Percentiles rank a stretch among this genome's conserved stretches.
These are phyloP conservation scores for Hypomesus transpacificus DNA, from an alignment of 2,113 vertebrate genomes.

Conservation along the genomic window DNA sequence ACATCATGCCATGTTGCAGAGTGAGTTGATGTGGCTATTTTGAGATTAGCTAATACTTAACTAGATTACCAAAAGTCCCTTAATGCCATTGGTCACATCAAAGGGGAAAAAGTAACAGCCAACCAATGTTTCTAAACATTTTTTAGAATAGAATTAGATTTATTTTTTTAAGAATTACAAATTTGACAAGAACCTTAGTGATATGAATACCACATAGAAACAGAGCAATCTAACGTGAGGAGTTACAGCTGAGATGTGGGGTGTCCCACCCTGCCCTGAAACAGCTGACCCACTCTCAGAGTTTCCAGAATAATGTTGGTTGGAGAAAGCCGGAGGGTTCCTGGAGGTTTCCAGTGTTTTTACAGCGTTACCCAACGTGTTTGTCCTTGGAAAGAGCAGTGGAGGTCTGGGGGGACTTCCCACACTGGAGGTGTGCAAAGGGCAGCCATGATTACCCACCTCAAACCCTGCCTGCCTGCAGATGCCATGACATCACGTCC, in stretches of 20 bases:
- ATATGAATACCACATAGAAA: too few species aligned
- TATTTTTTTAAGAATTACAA: too few species aligned
- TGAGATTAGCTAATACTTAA: slow-evolving; percentile 30
- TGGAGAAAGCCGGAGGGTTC: slow-evolving; percentile 46
- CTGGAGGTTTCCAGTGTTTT: slow-evolving; percentile 57
- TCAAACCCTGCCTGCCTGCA: slow-evolving; percentile 55
- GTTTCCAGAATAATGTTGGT: slow-evolving; percentile 54
- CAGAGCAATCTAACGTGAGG: too few species aligned
- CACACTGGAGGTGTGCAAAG: slow-evolving; percentile 42
- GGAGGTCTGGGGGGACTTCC: slow-evolving; percentile 36
- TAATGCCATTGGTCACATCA: too few species aligned
- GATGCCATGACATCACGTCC: slow-evolving; percentile 55
- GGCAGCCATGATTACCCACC: slow-evolving; percentile 48
- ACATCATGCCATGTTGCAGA: slow-evolving; percentile 20
- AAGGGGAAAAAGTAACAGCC: too few species aligned
- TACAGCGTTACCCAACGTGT: slow-evolving; percentile 44
- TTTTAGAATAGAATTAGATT: too few species aligned
- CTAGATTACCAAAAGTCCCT: slow-evolving; percentile 17
- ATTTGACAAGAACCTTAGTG: neutral
- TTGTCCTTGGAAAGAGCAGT: slow-evolving; percentile 43
- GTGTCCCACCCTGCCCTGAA: slow-evolving; percentile 33
- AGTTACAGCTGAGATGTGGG: slow-evolving; percentile 18
- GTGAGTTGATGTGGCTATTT: neutral
- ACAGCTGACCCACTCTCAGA: slow-evolving; percentile 45
- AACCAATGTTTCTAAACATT: too few species aligned